Evolutionary conservation across 2,113 vertebrate species (phyloP).

Genomic region (Monarcha castaneiventris): DNA sequence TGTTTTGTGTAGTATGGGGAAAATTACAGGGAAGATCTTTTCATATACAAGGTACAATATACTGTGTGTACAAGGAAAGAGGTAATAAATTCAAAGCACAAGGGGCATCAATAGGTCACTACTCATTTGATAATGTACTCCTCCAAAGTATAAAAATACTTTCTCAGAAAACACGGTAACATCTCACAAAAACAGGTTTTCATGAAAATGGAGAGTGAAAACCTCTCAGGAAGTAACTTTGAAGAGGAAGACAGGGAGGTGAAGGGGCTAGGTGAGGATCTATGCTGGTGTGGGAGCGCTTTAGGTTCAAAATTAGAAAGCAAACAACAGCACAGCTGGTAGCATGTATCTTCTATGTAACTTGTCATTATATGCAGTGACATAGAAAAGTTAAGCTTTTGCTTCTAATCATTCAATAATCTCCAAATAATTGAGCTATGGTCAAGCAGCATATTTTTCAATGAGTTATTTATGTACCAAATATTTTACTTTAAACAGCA

Average conservation of each 20-base stretch:
- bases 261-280: constrained; percentile 31
- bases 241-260: background rate
- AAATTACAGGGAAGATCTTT: background rate
- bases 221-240: constrained; percentile 10
- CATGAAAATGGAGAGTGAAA: background rate
- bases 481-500: background rate
- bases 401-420: constrained; percentile 25
- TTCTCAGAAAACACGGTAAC: background rate
- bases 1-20: background rate
- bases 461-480: background rate
- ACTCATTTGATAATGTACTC: background rate
- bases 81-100: background rate
- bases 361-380: constrained; percentile 33
- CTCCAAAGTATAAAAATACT: background rate
- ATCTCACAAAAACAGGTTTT: background rate
- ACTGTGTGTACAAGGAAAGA: background rate
- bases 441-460: background rate
- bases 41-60: background rate
- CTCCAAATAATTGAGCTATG: background rate
- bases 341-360: constrained; percentile 39
- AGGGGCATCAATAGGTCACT: background rate
- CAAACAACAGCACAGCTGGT: constrained; percentile 54
- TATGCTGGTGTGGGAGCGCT: constrained; percentile 7
- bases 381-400: constrained; percentile 47
- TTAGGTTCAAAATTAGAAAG: constrained; percentile 57